These are phyloP conservation scores for Tinea pellionella DNA, from an alignment of 2,888 invertebrate species.

Conservation along the genomic window DNA sequence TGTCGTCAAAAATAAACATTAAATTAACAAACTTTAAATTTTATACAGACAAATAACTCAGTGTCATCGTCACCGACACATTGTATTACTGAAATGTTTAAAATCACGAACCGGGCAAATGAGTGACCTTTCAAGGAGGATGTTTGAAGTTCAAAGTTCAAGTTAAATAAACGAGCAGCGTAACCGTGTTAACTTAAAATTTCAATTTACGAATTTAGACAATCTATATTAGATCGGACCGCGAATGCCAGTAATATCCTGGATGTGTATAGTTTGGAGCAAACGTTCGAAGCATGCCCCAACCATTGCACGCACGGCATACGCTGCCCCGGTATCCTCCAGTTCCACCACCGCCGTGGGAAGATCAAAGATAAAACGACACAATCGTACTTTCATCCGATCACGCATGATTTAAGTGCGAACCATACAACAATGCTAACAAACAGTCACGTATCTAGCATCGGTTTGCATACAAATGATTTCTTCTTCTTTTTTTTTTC, in stretches of 20 bases:
- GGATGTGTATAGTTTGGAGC: background rate
- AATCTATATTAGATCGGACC: background rate
- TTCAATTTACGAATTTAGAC: background rate
- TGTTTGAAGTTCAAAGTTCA: background rate
- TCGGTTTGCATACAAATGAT: conserved; percentile 20
- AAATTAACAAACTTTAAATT: background rate
- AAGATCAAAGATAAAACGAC: conserved; percentile 44
- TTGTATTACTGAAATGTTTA: no score
- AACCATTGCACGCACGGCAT: background rate
- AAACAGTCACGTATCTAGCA: conserved; percentile 22
- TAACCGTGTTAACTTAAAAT: background rate
- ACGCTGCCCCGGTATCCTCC: conserved; percentile 3
- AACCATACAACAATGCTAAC: conserved; percentile 44
- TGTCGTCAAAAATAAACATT: background rate
- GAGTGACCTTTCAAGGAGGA: background rate
- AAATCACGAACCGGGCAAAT: background rate
- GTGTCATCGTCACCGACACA: no score
- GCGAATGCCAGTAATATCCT: background rate
- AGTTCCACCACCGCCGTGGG: conserved; percentile 37
- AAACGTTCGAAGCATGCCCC: background rate
- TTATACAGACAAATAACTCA: background rate
- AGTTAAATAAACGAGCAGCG: background rate
- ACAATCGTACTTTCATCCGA: conserved; percentile 58
- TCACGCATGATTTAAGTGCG: conserved; percentile 61
- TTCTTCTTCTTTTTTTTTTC: conserved; percentile 17